Conservation (phyloP, 2,797 vertebrate species). For the Fistularia commersonii region DNA sequence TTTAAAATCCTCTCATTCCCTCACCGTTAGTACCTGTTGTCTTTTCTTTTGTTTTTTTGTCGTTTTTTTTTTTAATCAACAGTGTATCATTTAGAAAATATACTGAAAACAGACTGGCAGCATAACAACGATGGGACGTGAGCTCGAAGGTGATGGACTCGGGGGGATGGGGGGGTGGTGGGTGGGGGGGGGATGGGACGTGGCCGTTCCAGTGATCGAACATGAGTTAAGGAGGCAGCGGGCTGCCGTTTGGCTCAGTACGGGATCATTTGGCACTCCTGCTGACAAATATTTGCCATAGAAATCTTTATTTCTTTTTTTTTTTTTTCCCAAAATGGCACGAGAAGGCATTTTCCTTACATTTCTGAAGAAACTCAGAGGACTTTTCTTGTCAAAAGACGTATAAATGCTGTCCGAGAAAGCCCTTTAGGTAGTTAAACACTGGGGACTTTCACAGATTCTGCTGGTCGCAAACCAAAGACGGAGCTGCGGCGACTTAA, state of each 20-base stretch:
- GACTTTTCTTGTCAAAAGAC: constrained; percentile 53
- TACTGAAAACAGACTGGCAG: constrained; percentile 78
- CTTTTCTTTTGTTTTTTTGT: no score
- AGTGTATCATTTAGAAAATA: constrained; percentile 73
- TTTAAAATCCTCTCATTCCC: constrained; percentile 72
- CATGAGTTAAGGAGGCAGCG: constrained; percentile 68
- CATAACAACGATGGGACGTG: constrained; percentile 70
- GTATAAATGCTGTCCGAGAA: constrained; percentile 65
- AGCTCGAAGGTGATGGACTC: constrained; percentile 61
- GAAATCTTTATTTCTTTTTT: constrained; percentile 60
- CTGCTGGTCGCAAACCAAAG: constrained; percentile 50
- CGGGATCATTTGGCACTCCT: constrained; percentile 72
- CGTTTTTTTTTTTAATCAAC: no score
- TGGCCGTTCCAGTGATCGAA: constrained; percentile 64
- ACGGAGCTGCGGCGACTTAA: constrained; percentile 39
- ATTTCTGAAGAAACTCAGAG: constrained; percentile 45
- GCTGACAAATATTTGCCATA: constrained; percentile 64
- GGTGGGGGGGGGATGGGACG: constrained; percentile 59
- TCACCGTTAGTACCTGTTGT: constrained; percentile 69
- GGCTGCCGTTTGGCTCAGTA: constrained; percentile 75
- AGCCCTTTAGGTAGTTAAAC: constrained; percentile 67
- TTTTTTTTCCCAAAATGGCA: constrained; percentile 65
- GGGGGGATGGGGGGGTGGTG: no score
- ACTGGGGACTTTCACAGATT: constrained; percentile 65
- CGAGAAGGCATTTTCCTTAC: constrained; percentile 57